These are phyloP conservation scores for Aurelia aurita complex sp. Pacific DNA, from an alignment of 30 jellyfish, hydroid and myxozoan species.

Conservation along the genomic window DNA sequence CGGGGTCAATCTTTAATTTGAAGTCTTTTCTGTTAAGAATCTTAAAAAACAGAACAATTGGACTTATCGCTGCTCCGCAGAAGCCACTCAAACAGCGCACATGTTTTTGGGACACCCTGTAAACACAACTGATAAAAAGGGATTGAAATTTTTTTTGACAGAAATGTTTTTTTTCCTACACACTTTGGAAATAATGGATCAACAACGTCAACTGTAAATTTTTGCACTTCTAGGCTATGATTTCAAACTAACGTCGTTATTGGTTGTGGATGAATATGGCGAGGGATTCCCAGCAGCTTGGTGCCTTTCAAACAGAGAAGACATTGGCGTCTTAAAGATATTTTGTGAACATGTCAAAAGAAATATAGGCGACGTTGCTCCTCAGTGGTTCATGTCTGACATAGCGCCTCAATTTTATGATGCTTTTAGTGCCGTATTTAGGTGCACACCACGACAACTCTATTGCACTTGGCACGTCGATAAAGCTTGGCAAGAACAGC, in stretches of 20 bases:
- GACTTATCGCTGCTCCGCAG: too few species aligned
- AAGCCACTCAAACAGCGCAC: too few species aligned
- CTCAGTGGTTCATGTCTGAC: slow-evolving; percentile 4
- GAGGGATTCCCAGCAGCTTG: slow-evolving; percentile 2
- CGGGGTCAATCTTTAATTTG: too few species aligned
- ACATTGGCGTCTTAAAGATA: background rate
- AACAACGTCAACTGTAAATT: background rate
- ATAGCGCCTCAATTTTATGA: background rate
- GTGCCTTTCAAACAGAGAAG: slow-evolving; percentile 7
- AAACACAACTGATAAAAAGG: too few species aligned
- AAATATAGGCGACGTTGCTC: background rate
- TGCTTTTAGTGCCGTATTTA: too few species aligned
- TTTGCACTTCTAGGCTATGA: background rate
- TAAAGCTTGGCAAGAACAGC: background rate
- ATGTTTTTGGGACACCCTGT: too few species aligned
- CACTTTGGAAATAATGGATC: too few species aligned
- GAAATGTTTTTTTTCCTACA: too few species aligned
- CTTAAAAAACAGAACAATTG: too few species aligned
- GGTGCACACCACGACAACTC: too few species aligned
- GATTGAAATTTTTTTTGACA: too few species aligned
- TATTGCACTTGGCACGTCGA: background rate
- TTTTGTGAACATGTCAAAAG: background rate
- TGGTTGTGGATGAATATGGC: slow-evolving; percentile 5
- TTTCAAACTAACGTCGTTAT: background rate
- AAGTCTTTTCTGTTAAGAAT: too few species aligned